phyloP scores from a whole-genome alignment of 2,888 invertebrate species.

The Chloroclystis v-ata region DNA sequence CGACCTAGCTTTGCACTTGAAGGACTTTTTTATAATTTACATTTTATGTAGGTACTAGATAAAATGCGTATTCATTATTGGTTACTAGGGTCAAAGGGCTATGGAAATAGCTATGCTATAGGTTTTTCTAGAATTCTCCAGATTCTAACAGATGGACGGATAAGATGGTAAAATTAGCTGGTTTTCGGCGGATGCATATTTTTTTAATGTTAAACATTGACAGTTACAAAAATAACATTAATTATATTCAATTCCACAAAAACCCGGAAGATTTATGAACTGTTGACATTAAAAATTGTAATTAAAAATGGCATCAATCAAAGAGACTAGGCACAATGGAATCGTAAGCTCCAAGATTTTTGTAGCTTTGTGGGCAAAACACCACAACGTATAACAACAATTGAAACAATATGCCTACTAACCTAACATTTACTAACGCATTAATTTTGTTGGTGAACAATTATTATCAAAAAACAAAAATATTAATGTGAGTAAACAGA shows the following conservation, averaged over 20 bases:
- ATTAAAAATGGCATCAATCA: conserved; percentile 68
- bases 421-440: not conserved
- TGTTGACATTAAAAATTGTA: conserved; percentile 63
- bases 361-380: conserved; percentile 27
- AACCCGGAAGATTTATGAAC: conserved; percentile 53
- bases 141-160: no score
- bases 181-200: not conserved
- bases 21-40: not conserved
- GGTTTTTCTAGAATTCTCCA: no score
- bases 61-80: no score
- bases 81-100: no score
- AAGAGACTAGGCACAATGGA: conserved; percentile 43
- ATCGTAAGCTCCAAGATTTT: conserved; percentile 41
- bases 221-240: conserved; percentile 11
- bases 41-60: not conserved
- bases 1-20: not conserved
- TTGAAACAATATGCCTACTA: no score
- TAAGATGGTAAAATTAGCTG: no score
- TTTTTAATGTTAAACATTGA: not conserved
- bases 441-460: conserved; percentile 1
- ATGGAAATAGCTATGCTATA: no score
- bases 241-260: conserved; percentile 44
- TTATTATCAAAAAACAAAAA: conserved; percentile 1
- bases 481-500: no score
- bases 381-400: not conserved